Evolutionary conservation across 2,888 invertebrate species (phyloP).

Genomic region (Synanthedon myopaeformis): DNA sequence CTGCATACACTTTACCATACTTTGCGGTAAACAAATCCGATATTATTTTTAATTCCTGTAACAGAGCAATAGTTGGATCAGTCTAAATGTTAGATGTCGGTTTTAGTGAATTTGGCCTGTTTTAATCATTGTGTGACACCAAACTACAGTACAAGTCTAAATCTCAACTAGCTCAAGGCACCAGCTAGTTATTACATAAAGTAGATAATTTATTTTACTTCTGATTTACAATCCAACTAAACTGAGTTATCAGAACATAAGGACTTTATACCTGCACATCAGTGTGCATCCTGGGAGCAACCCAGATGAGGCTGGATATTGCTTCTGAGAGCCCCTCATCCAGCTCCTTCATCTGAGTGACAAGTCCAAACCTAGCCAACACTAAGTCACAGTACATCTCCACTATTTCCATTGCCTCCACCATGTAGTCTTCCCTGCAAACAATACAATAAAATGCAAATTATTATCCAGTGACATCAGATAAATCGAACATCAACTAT

Average conservation of each 20-base stretch:
- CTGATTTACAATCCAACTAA: too few relatives aligned
- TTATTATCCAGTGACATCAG: conserved; percentile 1
- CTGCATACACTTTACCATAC: conserved; percentile 94
- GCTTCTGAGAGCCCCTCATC: conserved; percentile 97
- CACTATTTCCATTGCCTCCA: conserved; percentile 98
- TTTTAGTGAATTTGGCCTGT: too few relatives aligned
- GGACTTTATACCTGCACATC: conserved; percentile 74
- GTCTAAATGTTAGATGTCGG: too few relatives aligned
- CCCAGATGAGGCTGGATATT: conserved; percentile 97
- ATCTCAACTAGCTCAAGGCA: too few relatives aligned
- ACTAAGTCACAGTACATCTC: conserved; percentile 99
- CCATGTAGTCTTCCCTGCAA: conserved; percentile 95
- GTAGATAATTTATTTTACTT: too few relatives aligned
- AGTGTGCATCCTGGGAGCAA: conserved; percentile 90
- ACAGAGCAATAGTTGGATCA: conserved; percentile 6
- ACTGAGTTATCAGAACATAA: too few relatives aligned
- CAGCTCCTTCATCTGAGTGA: conserved; percentile 96
- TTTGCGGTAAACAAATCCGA: conserved; percentile 90
- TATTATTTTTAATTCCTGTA: conserved; percentile 79
- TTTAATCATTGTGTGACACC: too few relatives aligned
- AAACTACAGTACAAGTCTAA: too few relatives aligned
- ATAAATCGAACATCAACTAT: too few relatives aligned
- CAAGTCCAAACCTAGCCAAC: conserved; percentile 94
- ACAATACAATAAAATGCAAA: background rate
- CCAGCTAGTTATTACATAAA: too few relatives aligned